These are phyloP conservation scores for Caerostris extrusa DNA, from an alignment of 1,140 invertebrate species.

Conservation along the genomic window DNA sequence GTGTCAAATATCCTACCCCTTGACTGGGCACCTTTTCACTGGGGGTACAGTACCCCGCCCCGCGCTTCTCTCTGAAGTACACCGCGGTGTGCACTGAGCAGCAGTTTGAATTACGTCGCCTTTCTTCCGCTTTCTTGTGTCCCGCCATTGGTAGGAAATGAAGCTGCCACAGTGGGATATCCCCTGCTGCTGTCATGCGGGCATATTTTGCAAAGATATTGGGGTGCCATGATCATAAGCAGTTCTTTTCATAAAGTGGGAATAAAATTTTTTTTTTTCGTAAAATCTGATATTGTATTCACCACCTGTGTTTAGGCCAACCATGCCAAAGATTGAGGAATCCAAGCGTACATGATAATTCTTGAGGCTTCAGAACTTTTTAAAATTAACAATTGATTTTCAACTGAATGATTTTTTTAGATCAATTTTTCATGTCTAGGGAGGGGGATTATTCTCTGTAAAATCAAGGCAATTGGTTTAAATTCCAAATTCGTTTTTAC, in stretches of 20 bases:
- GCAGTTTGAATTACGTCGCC: conserved; percentile 43
- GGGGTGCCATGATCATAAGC: neutral
- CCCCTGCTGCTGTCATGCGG: neutral
- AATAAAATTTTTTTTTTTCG: neutral
- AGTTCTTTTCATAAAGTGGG: neutral
- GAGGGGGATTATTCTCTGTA: no score
- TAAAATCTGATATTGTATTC: neutral
- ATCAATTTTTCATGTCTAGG: no score
- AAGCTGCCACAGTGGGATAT: neutral
- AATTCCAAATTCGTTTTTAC: no score
- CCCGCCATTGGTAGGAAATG: neutral
- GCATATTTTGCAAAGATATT: conserved; percentile 30
- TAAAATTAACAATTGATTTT: no score
- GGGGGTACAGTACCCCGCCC: conserved; percentile 32
- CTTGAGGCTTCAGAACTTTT: no score
- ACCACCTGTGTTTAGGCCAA: neutral
- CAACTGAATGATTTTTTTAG: no score
- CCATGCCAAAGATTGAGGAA: no score
- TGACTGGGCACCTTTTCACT: conserved; percentile 74
- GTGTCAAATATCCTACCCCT: conserved; percentile 75
- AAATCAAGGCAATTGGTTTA: no score
- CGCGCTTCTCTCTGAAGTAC: conserved; percentile 58
- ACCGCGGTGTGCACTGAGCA: conserved; percentile 57
- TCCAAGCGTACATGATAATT: no score
- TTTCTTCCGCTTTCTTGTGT: conserved; percentile 38